These are phyloP conservation scores for Steinernema scapterisci DNA, from an alignment of 2,888 invertebrate species.

Conservation along the genomic window DNA sequence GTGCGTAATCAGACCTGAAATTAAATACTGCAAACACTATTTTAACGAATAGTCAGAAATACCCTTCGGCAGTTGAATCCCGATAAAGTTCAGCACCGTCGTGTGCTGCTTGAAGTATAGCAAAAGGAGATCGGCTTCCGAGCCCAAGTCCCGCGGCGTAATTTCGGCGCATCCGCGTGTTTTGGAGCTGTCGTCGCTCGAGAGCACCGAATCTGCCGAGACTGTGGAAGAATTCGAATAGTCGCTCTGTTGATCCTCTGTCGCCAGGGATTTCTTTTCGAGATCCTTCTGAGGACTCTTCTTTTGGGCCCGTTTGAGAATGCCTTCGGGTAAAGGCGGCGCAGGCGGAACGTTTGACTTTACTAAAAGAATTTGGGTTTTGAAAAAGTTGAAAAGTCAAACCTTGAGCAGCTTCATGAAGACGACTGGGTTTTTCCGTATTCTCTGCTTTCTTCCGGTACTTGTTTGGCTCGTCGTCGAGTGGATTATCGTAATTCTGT, in stretches of 20 bases:
- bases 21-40: too few relatives aligned
- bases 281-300: background rate
- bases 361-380: background rate
- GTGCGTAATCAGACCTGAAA: background rate
- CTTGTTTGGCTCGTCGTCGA: background rate
- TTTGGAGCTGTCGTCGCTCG: background rate
- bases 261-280: background rate
- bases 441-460: background rate
- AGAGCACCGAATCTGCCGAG: background rate
- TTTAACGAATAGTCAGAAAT: background rate
- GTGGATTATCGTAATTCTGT: background rate
- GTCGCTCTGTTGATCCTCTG: background rate
- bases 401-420: background rate
- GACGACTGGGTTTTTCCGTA: background rate
- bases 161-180: too few relatives aligned
- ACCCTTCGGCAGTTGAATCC: slow-evolving; percentile 15
- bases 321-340: background rate
- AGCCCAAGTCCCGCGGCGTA: background rate
- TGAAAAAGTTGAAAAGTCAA: background rate
- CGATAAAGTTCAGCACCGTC: background rate
- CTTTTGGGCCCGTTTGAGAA: background rate
- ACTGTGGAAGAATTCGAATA: slow-evolving; percentile 15
- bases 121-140: slow-evolving; percentile 8
- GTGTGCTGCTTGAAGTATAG: slow-evolving; percentile 12
- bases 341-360: background rate